Base-by-base conservation (phyloP, 2,888 invertebrate genomes). In the Trachelus iudaicus region DNA sequence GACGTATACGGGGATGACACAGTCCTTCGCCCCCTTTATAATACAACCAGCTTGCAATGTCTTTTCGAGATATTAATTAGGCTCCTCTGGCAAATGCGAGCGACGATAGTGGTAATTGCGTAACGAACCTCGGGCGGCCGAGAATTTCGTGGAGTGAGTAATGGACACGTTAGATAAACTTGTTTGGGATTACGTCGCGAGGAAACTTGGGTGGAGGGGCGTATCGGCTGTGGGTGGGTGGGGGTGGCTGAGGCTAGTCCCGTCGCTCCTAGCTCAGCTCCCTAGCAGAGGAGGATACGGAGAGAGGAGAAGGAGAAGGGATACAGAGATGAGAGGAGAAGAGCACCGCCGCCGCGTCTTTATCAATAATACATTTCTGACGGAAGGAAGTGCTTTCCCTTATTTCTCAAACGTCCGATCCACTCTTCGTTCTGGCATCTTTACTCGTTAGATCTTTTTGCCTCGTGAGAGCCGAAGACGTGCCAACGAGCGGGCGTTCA, bases 11-110 rank as follows among this genome's bases (percentile, higher is more conserved):
- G 12, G 31, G 12, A 11, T 34, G 31, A 12, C 13, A 0, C 1
- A n/a, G 9, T 71, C 71, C 35, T 35, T 35, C 1, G 12, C 12
- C 12, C 31, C 69, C 12, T 11, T 56, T 56, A 56, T 9, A 9
- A 23, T 9, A 6, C 9, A 56, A 9, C 23, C 37, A 35, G n/a
- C 31, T 37, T 37, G 35, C 74, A 37, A 35, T 35, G 74, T 35
- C 74, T 13, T 35, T 74, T 37, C 74, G 37, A 13, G 34, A 74
- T 35, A 35, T 74, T 74, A 74, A 74, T 74, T 74, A 35, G 74
- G 12, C 34, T 37, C 23, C 74, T 35, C 30, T 37, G 31, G 35
- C 30, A 37, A 37, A 37, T 35, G 30, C 34, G 37, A 33, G 11
- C 30, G 13, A 35, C 30, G 34, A 35, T 34, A 37, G 34, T n/a